phyloP scores from a whole-genome alignment of 2,113 vertebrate genomes.

The Ptyas mucosa region DNA sequence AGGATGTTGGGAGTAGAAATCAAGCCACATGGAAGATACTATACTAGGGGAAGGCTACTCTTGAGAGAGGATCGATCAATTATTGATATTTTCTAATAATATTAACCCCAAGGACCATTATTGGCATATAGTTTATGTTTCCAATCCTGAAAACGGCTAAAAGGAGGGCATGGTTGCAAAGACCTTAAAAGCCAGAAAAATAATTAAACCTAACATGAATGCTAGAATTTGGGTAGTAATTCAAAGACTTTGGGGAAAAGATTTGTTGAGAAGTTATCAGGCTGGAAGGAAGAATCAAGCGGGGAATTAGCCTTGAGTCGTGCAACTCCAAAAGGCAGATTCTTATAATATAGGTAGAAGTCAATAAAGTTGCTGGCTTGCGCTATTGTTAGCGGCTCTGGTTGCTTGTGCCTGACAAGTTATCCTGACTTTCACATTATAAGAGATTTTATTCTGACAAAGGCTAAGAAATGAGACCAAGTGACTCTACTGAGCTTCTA shows the following conservation, averaged over 20 bases:
- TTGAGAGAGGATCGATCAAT: no score
- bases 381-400: neutral
- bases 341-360: neutral
- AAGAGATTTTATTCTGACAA: neutral
- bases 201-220: no score
- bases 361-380: neutral
- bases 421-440: neutral
- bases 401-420: neutral
- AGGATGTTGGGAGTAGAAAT: no score
- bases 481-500: neutral
- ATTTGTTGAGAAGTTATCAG: neutral
- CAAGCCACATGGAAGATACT: no score
- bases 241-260: neutral
- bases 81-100: no score
- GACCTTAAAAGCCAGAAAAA: no score
- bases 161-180: no score
- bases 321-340: neutral
- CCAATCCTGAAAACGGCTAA: no score
- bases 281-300: neutral
- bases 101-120: no score
- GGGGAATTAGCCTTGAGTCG: neutral
- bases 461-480: neutral
- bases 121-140: no score
- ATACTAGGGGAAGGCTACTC: no score
- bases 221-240: no score